Percentiles rank a stretch among this genome's conserved stretches.
phyloP scores from a whole-genome alignment of 2,888 invertebrate genomes.

The Leuctra nigra region DNA sequence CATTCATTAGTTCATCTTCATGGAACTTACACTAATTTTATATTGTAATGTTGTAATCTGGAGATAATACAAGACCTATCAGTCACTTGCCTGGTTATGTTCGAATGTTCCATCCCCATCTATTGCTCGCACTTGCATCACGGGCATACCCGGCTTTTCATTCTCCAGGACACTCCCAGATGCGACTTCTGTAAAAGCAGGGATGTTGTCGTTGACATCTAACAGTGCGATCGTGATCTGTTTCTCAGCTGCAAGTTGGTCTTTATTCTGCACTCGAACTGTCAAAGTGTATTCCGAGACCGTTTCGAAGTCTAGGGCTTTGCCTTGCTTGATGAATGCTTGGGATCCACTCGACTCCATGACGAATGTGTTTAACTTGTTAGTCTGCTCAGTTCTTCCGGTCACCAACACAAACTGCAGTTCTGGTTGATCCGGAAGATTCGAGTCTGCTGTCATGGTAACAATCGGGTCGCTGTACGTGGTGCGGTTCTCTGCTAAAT shows the following conservation, averaged over 20 bases:
- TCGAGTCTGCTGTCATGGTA: slow-evolving; percentile 68
- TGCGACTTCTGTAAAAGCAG: slow-evolving; percentile 72
- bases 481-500: slow-evolving; percentile 63
- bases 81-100: slow-evolving; percentile 57
- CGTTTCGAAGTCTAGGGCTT: slow-evolving; percentile 75
- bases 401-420: slow-evolving; percentile 73
- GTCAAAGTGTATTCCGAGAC: slow-evolving; percentile 78
- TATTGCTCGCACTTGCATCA: slow-evolving; percentile 81
- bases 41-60: neutral
- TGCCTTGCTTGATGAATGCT: slow-evolving; percentile 68
- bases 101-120: slow-evolving; percentile 79
- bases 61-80: neutral
- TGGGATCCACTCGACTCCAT: slow-evolving; percentile 49
- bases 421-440: slow-evolving; percentile 65
- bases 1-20: neutral
- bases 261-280: slow-evolving; percentile 74
- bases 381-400: slow-evolving; percentile 80
- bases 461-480: slow-evolving; percentile 65
- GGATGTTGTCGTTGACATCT: slow-evolving; percentile 89
- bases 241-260: slow-evolving; percentile 70
- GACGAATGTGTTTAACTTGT: slow-evolving; percentile 64
- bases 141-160: slow-evolving; percentile 72
- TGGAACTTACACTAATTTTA: neutral
- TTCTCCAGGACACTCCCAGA: slow-evolving; percentile 81
- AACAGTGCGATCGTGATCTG: slow-evolving; percentile 69